Evolutionary conservation across 2,797 vertebrate genomes (phyloP), one percentile per base, ranked within the genome.

Genomic region (Adrianichthys oophorus): DNA sequence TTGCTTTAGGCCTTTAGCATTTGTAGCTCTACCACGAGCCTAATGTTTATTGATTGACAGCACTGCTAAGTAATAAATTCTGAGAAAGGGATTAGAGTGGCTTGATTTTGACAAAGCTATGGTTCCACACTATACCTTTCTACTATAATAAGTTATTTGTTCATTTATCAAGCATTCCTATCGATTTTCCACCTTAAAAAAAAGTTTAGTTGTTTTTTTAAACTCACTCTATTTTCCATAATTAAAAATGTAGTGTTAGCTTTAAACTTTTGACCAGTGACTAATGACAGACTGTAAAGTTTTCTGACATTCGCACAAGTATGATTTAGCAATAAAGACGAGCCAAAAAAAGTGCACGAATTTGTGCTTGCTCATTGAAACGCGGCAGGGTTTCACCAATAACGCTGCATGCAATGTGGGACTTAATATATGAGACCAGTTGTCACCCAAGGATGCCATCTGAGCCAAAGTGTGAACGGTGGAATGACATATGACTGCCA

Each of bases 401-500:
- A 73, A 59, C 48, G 19, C 54, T 42, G 26, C 68, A 60, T 67
- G 68, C 74, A 62, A 70, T 70, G 55, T 68, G 78, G 78, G 75
- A 79, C 79, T 70, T 62, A 75, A 82, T 74, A 82, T 81, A 78
- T 55, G 70, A 79, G 76, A 74, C 74, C 84, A 86, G 81, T 88
- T 88, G 85, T 88, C 88, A 82, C 72, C 67, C 43, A 70, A 67
- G 78, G 79, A 81, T 83, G 80, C 79, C 81, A 74, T 52, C 44
- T 57, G 78, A 86, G 84, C 78, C 76, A 78, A 76, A 85, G 82
- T 75, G 83, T 66, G 71, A 47, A 15, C 76, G 82, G 78, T 82
- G 70, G 85, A 80, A 85, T 85, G 87, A 86, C 83, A 84, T 81
- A 75, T 71, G 84, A 87, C 77, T 75, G 80, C 65, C 79, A 78